Percentiles rank a stretch among this genome's conserved stretches.
Conservation (phyloP, 2,113 vertebrate genomes). For the Edolisoma coerulescens region DNA sequence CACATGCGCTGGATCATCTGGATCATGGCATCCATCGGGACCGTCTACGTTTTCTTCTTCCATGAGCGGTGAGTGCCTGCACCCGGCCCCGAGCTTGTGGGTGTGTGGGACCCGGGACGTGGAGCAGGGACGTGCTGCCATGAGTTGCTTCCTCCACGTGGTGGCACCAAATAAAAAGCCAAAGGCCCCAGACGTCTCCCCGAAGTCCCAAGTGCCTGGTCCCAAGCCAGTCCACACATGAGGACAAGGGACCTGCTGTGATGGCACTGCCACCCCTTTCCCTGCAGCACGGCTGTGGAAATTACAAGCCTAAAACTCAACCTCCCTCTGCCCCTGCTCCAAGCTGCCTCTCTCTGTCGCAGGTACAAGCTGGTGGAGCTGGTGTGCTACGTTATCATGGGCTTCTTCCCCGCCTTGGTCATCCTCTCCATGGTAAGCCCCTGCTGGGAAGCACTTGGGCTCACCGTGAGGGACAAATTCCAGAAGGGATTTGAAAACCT, state of each 20-base stretch:
- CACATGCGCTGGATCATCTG: conserved; percentile 98
- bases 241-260: background rate
- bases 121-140: background rate
- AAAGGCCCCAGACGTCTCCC: background rate
- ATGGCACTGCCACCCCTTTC: background rate
- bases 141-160: conserved; percentile 12
- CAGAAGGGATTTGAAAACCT: background rate
- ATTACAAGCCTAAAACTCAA: accelerated
- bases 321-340: background rate
- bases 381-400: conserved; percentile 87
- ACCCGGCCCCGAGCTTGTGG: accelerated
- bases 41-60: conserved; percentile 93
- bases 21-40: conserved; percentile 91
- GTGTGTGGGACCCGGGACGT: accelerated
- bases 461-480: accelerated
- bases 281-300: accelerated
- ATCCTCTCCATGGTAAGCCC: conserved; percentile 90
- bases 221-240: accelerated
- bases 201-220: accelerated
- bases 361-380: conserved; percentile 94
- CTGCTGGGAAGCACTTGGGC: accelerated
- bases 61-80: conserved; percentile 83
- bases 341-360: background rate
- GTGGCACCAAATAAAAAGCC: conserved; percentile 51
- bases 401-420: conserved; percentile 86